Percentiles rank a stretch among this genome's conserved stretches.
phyloP scores from a whole-genome alignment of 2,113 vertebrate genomes.

The Gobius niger region DNA sequence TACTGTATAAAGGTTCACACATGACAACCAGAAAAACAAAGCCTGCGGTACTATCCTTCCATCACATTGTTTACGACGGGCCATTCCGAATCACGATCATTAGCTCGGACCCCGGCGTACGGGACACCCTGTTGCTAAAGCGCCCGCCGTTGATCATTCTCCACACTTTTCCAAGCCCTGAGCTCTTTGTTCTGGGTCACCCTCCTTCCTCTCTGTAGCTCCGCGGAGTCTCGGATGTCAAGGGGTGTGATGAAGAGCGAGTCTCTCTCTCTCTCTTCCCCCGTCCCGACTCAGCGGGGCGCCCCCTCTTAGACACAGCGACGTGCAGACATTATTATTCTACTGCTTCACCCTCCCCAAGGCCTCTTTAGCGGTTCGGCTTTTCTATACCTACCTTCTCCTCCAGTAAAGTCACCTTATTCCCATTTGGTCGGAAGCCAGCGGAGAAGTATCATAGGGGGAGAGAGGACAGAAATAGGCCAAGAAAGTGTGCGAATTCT shows the following conservation, averaged over 20 bases:
- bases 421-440: conserved; percentile 23
- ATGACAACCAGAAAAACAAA: too few relatives aligned
- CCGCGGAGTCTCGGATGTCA: conserved; percentile 54
- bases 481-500: conserved; percentile 34
- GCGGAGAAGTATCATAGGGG: not conserved
- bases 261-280: conserved; percentile 23
- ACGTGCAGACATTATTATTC: conserved; percentile 59
- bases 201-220: conserved; percentile 12
- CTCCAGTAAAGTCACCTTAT: conserved; percentile 53
- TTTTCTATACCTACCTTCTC: conserved; percentile 34
- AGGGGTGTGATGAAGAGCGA: conserved; percentile 36
- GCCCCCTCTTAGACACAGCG: conserved; percentile 50
- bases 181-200: not conserved
- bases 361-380: conserved; percentile 55
- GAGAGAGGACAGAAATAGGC: conserved; percentile 22
- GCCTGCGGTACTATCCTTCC: too few relatives aligned
- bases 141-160: not conserved
- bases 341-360: conserved; percentile 35
- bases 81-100: too few relatives aligned
- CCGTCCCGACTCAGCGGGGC: conserved; percentile 47
- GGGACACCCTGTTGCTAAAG: conserved; percentile 60
- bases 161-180: not conserved
- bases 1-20: too few relatives aligned
- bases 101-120: conserved; percentile 30
- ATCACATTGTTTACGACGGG: too few relatives aligned